Evolutionary conservation across 2,888 invertebrate species (phyloP), one percentile per base, ranked within the genome.

Genomic region (Cheilosia vulpina): DNA sequence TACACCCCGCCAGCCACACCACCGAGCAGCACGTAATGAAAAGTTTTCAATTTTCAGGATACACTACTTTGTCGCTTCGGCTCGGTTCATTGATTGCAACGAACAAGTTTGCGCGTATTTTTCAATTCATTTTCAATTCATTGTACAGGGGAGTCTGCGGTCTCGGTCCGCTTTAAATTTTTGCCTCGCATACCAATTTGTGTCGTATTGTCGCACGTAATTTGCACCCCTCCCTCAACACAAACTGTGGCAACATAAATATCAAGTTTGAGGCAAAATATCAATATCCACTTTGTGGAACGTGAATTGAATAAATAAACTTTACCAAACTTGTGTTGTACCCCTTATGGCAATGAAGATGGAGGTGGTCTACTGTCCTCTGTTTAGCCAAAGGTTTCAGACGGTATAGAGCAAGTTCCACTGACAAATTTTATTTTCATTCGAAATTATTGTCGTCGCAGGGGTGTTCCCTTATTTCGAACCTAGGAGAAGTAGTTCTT

Each of bases 201-300:
- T 47, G 76, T 60, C 45, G 81, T 77, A 81, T 85, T 81, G 79
- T 85, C 72, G 81, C 85, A 85, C 85, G 85, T 85, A 85, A 72
- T 77, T 80, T 75, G 11, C 41, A 52, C 11, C 41, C 53, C 58
- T 43, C 19, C 41, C 31, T 27, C 65, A 43, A 73, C 55, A 72
- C 81, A 53, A 84, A 82, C 72, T 75, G 87, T 81, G 87, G 31
- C 31, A 89, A 91, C 91, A 92, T 92, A 92, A 91, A 92, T 92
- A 92, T 92, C 90, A 90, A 91, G 90, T 90, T 91, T 91, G 89
- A 90, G 90, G 89, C 91, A 91, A 92, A 92, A 92, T 92, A 92
- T 92, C 92, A 92, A 92, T 92, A 92, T 92, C 92, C 92, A 92
- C 92, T 92, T 92, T 92, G 89, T 87, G 88, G 87, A 78, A 92